A percentile compares a stretch with the other conserved stretches of the same genome.
Conservation (phyloP, 1,140 invertebrate genomes). For the Pseudomyrmex concolor region DNA sequence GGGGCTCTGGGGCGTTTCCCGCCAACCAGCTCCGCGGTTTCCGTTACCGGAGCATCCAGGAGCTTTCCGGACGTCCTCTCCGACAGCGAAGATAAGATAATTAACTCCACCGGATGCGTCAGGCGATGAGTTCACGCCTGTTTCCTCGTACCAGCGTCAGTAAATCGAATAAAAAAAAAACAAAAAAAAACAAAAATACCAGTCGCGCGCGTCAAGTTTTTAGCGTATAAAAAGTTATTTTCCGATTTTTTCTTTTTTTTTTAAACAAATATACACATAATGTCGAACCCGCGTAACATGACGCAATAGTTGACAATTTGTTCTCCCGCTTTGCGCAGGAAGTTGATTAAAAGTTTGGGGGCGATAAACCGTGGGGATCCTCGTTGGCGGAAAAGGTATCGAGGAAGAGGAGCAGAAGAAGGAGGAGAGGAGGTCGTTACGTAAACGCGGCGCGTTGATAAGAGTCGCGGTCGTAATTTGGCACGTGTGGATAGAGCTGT, state of each 20-base stretch:
- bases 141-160: no score
- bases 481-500: not conserved
- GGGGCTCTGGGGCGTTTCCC: constrained; percentile 64
- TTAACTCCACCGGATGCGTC: not conserved
- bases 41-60: not conserved
- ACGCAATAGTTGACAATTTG: no score
- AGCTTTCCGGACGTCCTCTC: constrained; percentile 12
- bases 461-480: constrained; percentile 37
- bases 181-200: no score
- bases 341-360: not conserved
- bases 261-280: no score
- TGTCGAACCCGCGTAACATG: no score
- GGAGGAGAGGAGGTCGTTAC: constrained; percentile 3
- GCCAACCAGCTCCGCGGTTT: constrained; percentile 55
- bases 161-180: no score
- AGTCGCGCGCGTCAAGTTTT: no score
- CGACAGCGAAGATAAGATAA: constrained; percentile 36
- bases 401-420: not conserved
- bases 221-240: no score
- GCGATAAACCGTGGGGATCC: not conserved
- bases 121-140: no score
- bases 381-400: no score
- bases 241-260: no score
- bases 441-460: constrained; percentile 10
- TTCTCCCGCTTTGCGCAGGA: not conserved